Percentiles rank a stretch among this genome's conserved stretches.
These are phyloP conservation scores for Euphydryas editha DNA, from an alignment of 2,888 invertebrate species.

Conservation along the genomic window DNA sequence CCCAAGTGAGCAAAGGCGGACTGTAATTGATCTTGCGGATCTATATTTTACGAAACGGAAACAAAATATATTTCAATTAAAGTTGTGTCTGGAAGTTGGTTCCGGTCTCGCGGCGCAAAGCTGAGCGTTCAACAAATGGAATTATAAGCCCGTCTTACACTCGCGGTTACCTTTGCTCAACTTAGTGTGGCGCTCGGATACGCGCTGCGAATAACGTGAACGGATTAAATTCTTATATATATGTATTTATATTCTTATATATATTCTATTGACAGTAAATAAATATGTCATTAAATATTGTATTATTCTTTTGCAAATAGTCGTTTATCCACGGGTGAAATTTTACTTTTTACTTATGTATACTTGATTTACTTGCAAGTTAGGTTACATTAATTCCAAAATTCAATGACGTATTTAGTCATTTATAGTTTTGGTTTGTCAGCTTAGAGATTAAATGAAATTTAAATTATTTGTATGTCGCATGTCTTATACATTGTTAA, in stretches of 20 bases:
- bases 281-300: background rate
- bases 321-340: no score
- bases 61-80: conserved; percentile 59
- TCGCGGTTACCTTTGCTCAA: conserved; percentile 51
- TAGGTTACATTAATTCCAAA: no score
- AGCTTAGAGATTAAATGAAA: no score
- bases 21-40: conserved; percentile 25
- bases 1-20: conserved; percentile 21
- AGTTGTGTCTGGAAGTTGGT: conserved; percentile 51
- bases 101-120: conserved; percentile 43
- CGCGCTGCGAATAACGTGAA: conserved; percentile 15
- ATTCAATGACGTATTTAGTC: no score
- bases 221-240: conserved; percentile 5
- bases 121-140: conserved; percentile 58
- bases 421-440: no score
- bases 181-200: conserved; percentile 47
- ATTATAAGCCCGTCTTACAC: conserved; percentile 61
- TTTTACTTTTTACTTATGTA: no score
- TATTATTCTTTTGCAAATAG: no score
- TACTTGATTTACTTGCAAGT: no score
- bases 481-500: no score
- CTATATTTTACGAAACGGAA: conserved; percentile 43
- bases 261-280: no score
- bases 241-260: conserved; percentile 1
- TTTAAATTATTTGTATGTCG: no score